Base-by-base conservation (phyloP, 2,113 vertebrate genomes). In the Bostrychus sinensis region DNA sequence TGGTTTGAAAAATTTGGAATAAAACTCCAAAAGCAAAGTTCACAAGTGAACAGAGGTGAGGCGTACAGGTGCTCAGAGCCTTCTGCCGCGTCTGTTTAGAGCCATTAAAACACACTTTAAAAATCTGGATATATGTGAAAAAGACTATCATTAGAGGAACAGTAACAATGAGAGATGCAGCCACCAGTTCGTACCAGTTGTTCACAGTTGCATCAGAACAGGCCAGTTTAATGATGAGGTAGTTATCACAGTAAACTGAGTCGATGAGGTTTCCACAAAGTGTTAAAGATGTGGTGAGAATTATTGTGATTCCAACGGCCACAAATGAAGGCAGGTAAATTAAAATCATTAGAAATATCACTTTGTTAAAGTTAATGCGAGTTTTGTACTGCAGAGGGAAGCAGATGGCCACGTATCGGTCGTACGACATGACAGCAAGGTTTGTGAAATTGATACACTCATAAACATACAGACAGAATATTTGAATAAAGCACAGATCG, bases 1-100 rank as follows among this genome's bases (percentile, higher is more conserved):
- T 62, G 36, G 36, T 73, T 26, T 83, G 76, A 0, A 56, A 12
- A 9, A 46, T 2, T 1, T 12, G 23, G 17, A 23, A 46, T 22
- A 23, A 46, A 46, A 20, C 43, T 46, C 43, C 43, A 5, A 46
- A 46, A 23, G 43, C 43, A 12, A 9, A 9, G 11, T 46, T 46
- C 20, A 46, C 20, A 9, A 46, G 43, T 13, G 43, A 46, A 11
- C 43, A 46, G 20, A 46, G 9, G 19, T 46, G 43, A 46, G 43
- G 43, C 2, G 43, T 46, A 11, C 43, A 46, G 10, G 43, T 46
- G 43, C 20, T 46, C 10, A 12, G 1, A 13, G 43, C 43, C 11
- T 46, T 46, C 11, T 13, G 43, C 5, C 43, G 43, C 0, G 43
- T 46, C 43, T 46, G 43, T 23, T 46, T 46, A 20, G 43, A 46